Conservation (phyloP, 2,113 vertebrate species). For the Sialia sialis region DNA sequence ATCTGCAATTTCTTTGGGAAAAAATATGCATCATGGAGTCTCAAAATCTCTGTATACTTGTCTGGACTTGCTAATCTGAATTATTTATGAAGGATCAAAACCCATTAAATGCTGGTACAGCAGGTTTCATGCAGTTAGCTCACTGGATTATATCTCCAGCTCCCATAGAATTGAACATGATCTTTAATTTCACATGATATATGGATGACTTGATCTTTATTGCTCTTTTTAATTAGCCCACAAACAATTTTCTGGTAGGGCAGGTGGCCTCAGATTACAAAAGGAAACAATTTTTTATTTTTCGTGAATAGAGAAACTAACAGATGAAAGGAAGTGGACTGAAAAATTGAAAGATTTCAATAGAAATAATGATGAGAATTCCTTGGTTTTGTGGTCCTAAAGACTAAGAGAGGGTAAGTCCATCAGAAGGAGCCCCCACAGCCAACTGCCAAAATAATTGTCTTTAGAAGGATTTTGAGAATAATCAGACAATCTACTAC, state of each 20-base stretch:
- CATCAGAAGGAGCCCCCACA: background rate
- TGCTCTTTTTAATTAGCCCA: background rate
- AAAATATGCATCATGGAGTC: background rate
- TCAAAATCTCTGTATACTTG: background rate
- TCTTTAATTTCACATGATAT: background rate
- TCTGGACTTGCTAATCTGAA: background rate
- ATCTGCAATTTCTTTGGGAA: background rate
- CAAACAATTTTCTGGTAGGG: background rate
- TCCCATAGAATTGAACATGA: background rate
- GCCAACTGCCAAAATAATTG: background rate
- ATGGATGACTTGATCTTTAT: background rate
- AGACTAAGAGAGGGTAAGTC: background rate
- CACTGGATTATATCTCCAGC: background rate
- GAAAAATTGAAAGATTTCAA: background rate
- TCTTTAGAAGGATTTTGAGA: background rate
- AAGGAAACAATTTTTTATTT: background rate
- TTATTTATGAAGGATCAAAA: background rate
- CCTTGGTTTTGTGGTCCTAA: background rate
- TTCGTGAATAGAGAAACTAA: background rate
- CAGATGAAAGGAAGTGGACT: background rate
- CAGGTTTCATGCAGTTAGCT: background rate
- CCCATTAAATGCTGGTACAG: background rate
- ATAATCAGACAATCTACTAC: background rate
- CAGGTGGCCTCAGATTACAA: background rate
- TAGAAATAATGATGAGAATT: background rate